phyloP scores from a whole-genome alignment of 2,888 invertebrate species.

The Xanthorhoe designata region DNA sequence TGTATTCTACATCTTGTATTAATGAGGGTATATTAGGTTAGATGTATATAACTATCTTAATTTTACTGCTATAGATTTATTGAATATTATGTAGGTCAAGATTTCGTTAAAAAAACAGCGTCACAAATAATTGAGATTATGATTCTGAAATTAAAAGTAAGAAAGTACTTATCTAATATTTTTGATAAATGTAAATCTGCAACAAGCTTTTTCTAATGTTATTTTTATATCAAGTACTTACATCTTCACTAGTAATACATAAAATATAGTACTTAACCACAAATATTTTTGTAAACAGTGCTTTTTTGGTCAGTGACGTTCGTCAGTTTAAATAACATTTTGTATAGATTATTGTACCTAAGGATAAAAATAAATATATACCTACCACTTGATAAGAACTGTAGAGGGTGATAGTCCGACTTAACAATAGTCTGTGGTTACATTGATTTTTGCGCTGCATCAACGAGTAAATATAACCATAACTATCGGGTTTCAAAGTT shows the following conservation, averaged over 20 bases:
- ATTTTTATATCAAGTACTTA: slow-evolving; percentile 4
- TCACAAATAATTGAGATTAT: slow-evolving; percentile 26
- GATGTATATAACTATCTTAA: slow-evolving; percentile 64
- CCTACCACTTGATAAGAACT: background rate
- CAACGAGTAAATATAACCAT: no score
- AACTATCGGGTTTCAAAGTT: background rate
- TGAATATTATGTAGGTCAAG: no score
- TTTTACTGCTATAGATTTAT: slow-evolving; percentile 27
- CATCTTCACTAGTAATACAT: background rate
- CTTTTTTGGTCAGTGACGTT: background rate
- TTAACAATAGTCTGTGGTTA: no score
- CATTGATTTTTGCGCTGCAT: background rate
- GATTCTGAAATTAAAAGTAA: background rate
- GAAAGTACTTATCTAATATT: background rate
- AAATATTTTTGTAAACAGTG: background rate
- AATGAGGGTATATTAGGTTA: slow-evolving; percentile 76
- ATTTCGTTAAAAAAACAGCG: slow-evolving; percentile 3
- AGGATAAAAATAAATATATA: no score
- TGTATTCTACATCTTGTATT: slow-evolving; percentile 52
- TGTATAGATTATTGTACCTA: no score
- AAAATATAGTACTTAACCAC: background rate
- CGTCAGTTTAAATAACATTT: no score
- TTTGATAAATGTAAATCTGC: slow-evolving; percentile 12
- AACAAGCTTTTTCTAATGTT: background rate
- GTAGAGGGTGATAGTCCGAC: background rate